Conservation (phyloP, 2,113 vertebrate genomes). For the Deroptyus accipitrinus region DNA sequence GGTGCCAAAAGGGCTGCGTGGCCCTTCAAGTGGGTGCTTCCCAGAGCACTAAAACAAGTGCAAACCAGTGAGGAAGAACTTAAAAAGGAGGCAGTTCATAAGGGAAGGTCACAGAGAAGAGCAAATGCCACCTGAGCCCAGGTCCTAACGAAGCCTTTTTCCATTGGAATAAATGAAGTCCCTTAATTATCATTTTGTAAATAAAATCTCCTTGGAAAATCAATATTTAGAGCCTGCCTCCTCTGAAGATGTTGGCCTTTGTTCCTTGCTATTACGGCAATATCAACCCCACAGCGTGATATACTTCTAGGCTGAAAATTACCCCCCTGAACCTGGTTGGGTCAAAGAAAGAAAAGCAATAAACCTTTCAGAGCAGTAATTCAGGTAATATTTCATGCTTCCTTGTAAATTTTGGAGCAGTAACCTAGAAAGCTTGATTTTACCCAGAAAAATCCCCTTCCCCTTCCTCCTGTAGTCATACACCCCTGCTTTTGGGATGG, state of each 20-base stretch:
- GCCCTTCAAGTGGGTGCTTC: background rate
- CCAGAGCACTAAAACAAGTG: background rate
- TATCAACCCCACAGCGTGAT: slow-evolving; percentile 15
- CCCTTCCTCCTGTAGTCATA: background rate
- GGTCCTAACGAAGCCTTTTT: background rate
- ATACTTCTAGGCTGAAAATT: slow-evolving; percentile 38
- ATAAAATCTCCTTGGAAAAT: slow-evolving; percentile 60
- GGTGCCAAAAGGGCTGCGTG: background rate
- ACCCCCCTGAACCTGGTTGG: background rate
- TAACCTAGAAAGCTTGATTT: background rate
- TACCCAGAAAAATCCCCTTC: background rate
- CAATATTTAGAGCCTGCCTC: slow-evolving; percentile 49
- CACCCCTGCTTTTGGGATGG: background rate
- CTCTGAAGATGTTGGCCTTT: slow-evolving; percentile 16
- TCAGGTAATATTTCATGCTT: background rate
- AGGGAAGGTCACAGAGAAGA: background rate
- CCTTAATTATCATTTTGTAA: slow-evolving; percentile 65
- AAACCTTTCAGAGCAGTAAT: background rate
- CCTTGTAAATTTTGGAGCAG: background rate
- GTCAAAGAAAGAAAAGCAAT: slow-evolving; percentile 16
- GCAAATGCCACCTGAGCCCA: slow-evolving; percentile 29
- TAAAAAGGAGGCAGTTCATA: background rate
- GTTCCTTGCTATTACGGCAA: background rate
- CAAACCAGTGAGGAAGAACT: background rate
- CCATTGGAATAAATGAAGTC: background rate